These are phyloP conservation scores for Poeciliopsis paucimaculata DNA, from an alignment of 2,797 vertebrate species.

Conservation along the genomic window DNA sequence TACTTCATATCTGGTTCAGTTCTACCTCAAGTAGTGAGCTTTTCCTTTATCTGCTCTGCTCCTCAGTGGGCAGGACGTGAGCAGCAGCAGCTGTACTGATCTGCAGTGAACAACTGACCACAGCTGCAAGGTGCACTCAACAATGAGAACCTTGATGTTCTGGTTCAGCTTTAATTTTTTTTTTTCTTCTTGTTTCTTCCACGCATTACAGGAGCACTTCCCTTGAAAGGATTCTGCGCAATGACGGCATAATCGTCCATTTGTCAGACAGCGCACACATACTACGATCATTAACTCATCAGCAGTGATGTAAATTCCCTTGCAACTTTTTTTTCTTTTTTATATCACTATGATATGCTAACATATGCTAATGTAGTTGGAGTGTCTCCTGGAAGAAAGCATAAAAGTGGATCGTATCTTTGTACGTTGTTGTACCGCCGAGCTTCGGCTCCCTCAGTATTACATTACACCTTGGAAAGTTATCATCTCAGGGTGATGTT, in stretches of 20 bases:
- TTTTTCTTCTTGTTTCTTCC: background rate
- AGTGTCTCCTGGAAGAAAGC: conserved; percentile 37
- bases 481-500: conserved; percentile 37
- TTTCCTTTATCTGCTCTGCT: too few relatives aligned
- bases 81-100: too few relatives aligned
- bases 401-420: conserved; percentile 34
- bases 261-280: conserved; percentile 39
- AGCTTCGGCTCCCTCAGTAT: conserved; percentile 31
- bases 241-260: conserved; percentile 40
- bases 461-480: conserved; percentile 32
- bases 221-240: conserved; percentile 17
- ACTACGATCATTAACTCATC: conserved; percentile 46
- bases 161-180: too few relatives aligned
- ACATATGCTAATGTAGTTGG: conserved; percentile 58
- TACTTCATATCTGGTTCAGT: too few relatives aligned
- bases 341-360: conserved; percentile 38
- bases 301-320: conserved; percentile 24
- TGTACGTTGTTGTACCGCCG: conserved; percentile 15
- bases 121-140: too few relatives aligned
- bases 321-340: conserved; percentile 11
- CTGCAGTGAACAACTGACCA: too few relatives aligned
- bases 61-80: too few relatives aligned
- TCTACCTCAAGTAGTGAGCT: too few relatives aligned
- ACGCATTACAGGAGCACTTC: conserved; percentile 6
- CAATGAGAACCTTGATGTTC: too few relatives aligned